Evolutionary conservation across 2,888 invertebrate species (phyloP).

Genomic region (Calameuta idolon): DNA sequence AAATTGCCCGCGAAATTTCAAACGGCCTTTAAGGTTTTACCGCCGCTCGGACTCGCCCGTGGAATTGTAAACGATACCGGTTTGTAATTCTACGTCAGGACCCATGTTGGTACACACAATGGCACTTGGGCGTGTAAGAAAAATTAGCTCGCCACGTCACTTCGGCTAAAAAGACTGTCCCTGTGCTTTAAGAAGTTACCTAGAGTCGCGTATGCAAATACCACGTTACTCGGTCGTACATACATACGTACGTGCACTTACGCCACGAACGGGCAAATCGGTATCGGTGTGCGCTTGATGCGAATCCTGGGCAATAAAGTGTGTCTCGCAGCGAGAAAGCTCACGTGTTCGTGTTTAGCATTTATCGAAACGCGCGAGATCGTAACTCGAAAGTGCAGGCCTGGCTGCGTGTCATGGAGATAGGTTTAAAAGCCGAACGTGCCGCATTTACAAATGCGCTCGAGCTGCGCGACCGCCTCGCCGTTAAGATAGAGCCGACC

Average conservation of each 20-base stretch:
- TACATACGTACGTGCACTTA: neutral
- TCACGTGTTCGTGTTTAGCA: conserved; percentile 67
- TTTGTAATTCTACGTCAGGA: neutral
- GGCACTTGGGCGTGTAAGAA: conserved; percentile 11
- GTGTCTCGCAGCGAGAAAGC: conserved; percentile 60
- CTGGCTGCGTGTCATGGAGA: conserved; percentile 64
- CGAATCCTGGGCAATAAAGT: conserved; percentile 58
- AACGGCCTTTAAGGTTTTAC: neutral
- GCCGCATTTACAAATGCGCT: conserved; percentile 63
- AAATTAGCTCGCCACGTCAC: neutral
- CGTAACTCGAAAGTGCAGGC: conserved; percentile 64
- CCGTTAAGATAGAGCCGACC: conserved; percentile 23
- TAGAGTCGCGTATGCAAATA: neutral
- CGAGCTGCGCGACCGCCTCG: conserved; percentile 15
- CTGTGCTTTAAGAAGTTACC: neutral
- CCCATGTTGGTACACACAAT: conserved; percentile 17
- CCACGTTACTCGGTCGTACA: neutral
- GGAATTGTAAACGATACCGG: neutral
- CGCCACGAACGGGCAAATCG: neutral
- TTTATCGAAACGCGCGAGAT: conserved; percentile 65
- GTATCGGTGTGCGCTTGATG: conserved; percentile 22
- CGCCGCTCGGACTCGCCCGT: neutral
- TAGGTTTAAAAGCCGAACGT: conserved; percentile 66
- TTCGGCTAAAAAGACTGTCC: neutral
- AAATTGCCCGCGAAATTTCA: neutral